Conservation (phyloP, 2,113 vertebrate genomes). For the Ginglymostoma cirratum region DNA sequence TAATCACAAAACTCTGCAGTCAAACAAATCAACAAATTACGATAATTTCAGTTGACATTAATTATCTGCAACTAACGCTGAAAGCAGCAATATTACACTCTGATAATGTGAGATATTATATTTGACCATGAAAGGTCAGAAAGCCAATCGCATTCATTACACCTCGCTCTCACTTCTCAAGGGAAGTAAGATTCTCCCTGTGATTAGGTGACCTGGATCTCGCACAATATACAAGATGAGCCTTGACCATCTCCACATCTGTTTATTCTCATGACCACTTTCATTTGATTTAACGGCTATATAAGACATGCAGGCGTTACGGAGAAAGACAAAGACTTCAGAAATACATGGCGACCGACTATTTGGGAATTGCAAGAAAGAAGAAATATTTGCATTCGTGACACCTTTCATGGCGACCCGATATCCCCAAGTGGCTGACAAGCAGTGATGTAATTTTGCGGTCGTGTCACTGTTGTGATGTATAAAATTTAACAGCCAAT, state of each 20-base stretch:
- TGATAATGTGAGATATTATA: not conserved
- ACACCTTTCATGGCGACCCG: not conserved
- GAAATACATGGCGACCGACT: not conserved
- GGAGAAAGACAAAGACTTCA: not conserved
- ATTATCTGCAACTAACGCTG: conserved; percentile 13
- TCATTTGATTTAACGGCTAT: not conserved
- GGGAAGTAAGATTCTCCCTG: not conserved
- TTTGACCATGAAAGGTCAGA: not conserved
- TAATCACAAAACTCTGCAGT: not conserved
- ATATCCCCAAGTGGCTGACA: not conserved
- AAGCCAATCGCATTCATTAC: not conserved
- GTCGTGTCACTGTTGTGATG: not conserved
- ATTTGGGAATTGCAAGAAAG: not conserved
- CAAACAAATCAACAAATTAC: not conserved
- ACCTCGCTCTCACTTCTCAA: not conserved
- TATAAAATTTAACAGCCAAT: not conserved
- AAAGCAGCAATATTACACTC: not conserved
- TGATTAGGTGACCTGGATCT: not conserved
- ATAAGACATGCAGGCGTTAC: not conserved
- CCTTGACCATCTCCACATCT: not conserved
- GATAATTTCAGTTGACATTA: not conserved
- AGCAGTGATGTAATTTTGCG: not conserved
- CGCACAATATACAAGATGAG: not conserved
- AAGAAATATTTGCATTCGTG: not conserved
- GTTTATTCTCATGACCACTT: not conserved